Evolutionary conservation across 1,140 invertebrate species (phyloP).

Genomic region (Tetramorium alpestre): DNA sequence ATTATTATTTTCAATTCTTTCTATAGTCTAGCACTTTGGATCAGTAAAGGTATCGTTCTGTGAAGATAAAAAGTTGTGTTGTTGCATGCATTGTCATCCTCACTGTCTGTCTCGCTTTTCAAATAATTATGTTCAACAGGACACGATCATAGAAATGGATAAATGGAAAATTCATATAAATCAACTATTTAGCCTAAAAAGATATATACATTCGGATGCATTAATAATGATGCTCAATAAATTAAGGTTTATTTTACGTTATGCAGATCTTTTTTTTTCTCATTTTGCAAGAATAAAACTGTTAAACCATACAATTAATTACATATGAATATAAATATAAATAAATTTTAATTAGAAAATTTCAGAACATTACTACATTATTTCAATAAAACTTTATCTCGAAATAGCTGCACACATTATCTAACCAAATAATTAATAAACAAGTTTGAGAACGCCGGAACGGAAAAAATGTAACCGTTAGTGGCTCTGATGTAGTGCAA

Average conservation of each 20-base stretch:
- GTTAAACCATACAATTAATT: not conserved
- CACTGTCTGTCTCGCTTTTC: not conserved
- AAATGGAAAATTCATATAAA: not conserved
- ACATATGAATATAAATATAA: not conserved
- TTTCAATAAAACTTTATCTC: not conserved
- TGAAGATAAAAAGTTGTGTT: not conserved
- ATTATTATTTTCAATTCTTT: not conserved
- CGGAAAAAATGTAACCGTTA: not conserved
- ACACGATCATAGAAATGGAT: not conserved
- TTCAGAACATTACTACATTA: not conserved
- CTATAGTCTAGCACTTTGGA: not conserved
- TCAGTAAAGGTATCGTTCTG: not conserved
- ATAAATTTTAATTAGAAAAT: not conserved
- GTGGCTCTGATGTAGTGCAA: not conserved
- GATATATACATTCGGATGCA: not conserved
- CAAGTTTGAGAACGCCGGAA: not conserved
- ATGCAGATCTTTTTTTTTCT: not conserved
- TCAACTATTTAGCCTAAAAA: not conserved
- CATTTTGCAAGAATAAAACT: not conserved
- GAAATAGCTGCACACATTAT: not conserved
- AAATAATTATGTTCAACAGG: not conserved
- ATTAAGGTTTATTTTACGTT: not conserved
- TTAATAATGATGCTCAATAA: not conserved
- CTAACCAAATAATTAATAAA: not conserved
- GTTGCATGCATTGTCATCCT: not conserved